Conservation (phyloP, 2,888 invertebrate species). For the Girardia tigrina region DNA sequence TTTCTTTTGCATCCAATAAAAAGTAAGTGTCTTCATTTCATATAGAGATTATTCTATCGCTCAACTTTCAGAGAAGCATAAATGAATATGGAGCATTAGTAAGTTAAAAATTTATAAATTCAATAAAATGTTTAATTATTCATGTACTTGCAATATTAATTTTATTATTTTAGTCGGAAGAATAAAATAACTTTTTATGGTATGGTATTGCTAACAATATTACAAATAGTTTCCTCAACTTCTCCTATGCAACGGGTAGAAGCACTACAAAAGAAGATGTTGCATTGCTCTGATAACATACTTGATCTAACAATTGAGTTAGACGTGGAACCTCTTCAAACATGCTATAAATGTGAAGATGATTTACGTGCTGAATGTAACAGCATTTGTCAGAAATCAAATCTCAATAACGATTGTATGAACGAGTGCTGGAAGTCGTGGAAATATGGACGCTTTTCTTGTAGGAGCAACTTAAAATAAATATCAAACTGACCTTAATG, state of each 20-base stretch:
- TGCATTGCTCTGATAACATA: not conserved
- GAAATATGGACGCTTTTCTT: constrained; percentile 23
- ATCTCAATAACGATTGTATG: not conserved
- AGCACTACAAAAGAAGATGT: not conserved
- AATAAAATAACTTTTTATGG: not conserved
- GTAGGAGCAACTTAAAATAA: constrained; percentile 10
- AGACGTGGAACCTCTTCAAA: not conserved
- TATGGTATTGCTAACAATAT: not conserved
- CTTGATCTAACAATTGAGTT: not conserved
- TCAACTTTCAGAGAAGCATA: not conserved
- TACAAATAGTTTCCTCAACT: not conserved
- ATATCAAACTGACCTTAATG: too few relatives aligned
- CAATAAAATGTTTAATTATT: not conserved
- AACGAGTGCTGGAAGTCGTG: constrained; percentile 4
- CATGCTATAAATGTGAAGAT: constrained; percentile 7
- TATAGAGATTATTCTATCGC: not conserved
- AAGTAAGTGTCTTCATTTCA: not conserved
- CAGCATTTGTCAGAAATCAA: not conserved
- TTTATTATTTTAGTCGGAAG: not conserved
- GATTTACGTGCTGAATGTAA: constrained; percentile 8
- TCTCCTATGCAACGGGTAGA: not conserved
- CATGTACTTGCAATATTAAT: not conserved
- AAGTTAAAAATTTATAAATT: not conserved
- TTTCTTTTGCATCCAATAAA: not conserved
- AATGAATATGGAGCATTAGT: not conserved